These are phyloP conservation scores for Ctenopoma multispine DNA, from an alignment of 2,797 vertebrate genomes.

Conservation along the genomic window DNA sequence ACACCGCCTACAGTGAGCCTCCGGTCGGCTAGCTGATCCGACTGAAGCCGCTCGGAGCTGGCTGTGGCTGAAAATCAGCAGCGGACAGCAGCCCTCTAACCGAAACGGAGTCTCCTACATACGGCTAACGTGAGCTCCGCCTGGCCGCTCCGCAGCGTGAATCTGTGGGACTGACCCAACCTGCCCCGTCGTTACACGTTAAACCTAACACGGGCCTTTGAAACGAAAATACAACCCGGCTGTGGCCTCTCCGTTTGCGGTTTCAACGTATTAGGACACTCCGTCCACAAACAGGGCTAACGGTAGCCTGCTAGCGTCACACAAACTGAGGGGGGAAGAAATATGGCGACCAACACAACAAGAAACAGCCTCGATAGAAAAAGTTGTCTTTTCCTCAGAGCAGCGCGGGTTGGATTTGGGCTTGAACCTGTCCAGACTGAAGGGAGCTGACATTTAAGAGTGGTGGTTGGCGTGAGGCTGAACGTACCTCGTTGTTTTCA, in stretches of 20 bases:
- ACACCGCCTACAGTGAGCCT: neutral
- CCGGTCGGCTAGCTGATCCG: neutral
- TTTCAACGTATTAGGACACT: conserved; percentile 52
- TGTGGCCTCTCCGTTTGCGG: conserved; percentile 14
- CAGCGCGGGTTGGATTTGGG: rapidly evolving
- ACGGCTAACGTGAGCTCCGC: conserved; percentile 27
- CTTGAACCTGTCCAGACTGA: neutral
- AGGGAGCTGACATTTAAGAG: neutral
- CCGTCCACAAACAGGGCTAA: conserved; percentile 66
- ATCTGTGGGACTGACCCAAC: neutral
- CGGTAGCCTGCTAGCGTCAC: conserved; percentile 61
- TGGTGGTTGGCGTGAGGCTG: neutral
- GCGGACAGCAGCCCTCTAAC: neutral
- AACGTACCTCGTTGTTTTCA: conserved; percentile 70
- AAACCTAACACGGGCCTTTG: neutral
- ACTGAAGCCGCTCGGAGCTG: conserved; percentile 2
- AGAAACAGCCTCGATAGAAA: conserved; percentile 58
- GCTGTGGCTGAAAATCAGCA: conserved; percentile 4
- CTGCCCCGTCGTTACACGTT: neutral
- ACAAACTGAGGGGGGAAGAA: conserved; percentile 75
- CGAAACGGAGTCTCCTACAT: neutral
- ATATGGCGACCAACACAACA: conserved; percentile 94
- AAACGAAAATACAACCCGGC: neutral
- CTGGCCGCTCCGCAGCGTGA: neutral
- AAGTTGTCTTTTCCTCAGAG: conserved; percentile 9